These are phyloP conservation scores for Criorhina ranunculi DNA, from an alignment of 2,888 invertebrate genomes.

Conservation along the genomic window DNA sequence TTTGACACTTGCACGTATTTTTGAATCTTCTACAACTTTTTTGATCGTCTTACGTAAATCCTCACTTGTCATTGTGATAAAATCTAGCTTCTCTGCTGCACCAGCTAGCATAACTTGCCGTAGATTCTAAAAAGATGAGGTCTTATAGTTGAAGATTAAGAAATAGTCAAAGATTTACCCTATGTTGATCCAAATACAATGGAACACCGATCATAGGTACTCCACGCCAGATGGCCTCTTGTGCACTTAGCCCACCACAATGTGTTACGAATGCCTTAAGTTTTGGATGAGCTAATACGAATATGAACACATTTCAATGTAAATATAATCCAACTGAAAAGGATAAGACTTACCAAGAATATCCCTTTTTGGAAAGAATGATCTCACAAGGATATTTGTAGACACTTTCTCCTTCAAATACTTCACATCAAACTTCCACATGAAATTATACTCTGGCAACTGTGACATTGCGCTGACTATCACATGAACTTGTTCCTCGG, in stretches of 20 bases:
- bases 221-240: constrained; percentile 81
- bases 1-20: constrained; percentile 79
- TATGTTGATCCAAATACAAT: constrained; percentile 80
- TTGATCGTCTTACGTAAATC: constrained; percentile 62
- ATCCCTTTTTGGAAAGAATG: no score
- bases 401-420: no score
- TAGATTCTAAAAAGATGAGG: no score
- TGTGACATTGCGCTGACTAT: constrained; percentile 76
- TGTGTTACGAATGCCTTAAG: constrained; percentile 81
- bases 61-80: constrained; percentile 69
- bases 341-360: no score
- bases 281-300: constrained; percentile 78
- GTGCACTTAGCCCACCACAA: constrained; percentile 80
- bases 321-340: no score
- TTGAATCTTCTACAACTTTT: constrained; percentile 67
- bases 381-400: no score
- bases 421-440: constrained; percentile 82
- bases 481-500: constrained; percentile 68
- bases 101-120: constrained; percentile 66
- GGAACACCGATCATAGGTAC: constrained; percentile 82
- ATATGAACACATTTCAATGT: no score
- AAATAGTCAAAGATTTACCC: no score
- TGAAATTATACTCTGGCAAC: constrained; percentile 81
- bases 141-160: no score
- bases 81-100: constrained; percentile 75